Base-by-base conservation (phyloP, 2,888 invertebrate species). In the Caenorhabditis sp. region DNA sequence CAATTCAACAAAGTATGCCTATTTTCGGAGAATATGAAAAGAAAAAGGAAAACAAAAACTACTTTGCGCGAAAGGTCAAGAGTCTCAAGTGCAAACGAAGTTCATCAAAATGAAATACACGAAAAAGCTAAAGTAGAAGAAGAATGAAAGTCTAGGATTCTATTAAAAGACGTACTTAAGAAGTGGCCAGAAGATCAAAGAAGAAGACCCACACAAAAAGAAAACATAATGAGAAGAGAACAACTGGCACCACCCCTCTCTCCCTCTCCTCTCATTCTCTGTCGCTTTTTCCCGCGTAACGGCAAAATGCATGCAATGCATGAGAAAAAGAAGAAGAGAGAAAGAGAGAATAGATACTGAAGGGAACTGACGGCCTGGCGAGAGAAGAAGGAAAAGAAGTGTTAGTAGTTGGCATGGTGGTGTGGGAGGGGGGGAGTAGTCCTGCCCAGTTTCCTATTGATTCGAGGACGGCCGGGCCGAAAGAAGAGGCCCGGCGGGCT, bases 281-380 rank as follows among this genome's bases (percentile, higher is more conserved):
- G 27, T 43, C 13, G 20, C 35, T 50, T 41, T 35, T 35, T 35
- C 59, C 45, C 52, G 63, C 53, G 26, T 32, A 58, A 68, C 50
- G 48, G n/a, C 22, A 9, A 70, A 61, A 61, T 70, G 59, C 70
- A 68, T 68, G 68, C 37, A 39, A 56, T 58, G 39, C 26, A 68
- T 58, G 50, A 30, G 30, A 30, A 30, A 13, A 30, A 20, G 41
- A 22, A 35, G 24, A 20, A 48, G 26, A 37, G 39, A 56, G 20
- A 27, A 24, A 55, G 15, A 24, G 27, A 39, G 30, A 27, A 62
- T 50, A 62, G 41, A 62, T 41, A 50, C 41, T 30, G 30, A 13
- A 9, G 48, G 30, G 52, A 39, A 11, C 30, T 62, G 7, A 11
- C 4, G 56, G 48, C 13, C 30, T 62, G 7, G n/a, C 4, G 56